phyloP scores from a whole-genome alignment of 2,113 vertebrate species.

The Peromyscus maniculatus region DNA sequence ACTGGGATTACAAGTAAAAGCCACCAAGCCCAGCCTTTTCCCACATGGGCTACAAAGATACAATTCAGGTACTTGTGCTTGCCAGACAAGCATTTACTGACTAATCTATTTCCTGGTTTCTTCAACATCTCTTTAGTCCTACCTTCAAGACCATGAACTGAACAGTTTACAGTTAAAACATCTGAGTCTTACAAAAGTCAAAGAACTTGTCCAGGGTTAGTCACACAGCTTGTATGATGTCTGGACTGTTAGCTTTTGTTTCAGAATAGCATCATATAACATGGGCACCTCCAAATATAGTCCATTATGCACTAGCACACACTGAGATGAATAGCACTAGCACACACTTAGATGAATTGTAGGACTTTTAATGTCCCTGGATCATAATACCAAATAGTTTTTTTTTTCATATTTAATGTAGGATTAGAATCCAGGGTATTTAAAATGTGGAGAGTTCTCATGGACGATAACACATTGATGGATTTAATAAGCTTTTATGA shows the following conservation, averaged over 20 bases:
- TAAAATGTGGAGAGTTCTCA: background rate
- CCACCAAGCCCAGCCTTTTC: background rate
- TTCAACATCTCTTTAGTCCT: background rate
- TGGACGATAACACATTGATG: background rate
- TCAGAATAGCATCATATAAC: background rate
- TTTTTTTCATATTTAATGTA: background rate
- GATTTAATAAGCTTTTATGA: background rate
- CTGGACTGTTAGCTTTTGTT: background rate
- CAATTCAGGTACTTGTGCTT: background rate
- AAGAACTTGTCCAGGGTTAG: background rate
- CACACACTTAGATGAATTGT: background rate
- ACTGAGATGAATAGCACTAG: background rate
- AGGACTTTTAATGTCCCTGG: background rate
- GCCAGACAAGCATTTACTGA: background rate
- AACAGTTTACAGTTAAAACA: background rate
- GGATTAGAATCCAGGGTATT: background rate
- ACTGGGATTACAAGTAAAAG: background rate
- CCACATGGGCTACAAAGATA: too few relatives aligned
- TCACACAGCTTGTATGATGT: background rate
- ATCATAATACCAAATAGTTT: background rate
- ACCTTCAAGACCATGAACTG: background rate
- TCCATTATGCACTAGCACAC: rapidly evolving
- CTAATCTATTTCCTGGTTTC: background rate
- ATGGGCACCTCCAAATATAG: background rate
- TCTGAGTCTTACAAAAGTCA: background rate